A percentile compares a stretch with the other conserved stretches of the same genome.
Conservation (phyloP, 2,113 vertebrate genomes). For the Chrysochloris asiatica region DNA sequence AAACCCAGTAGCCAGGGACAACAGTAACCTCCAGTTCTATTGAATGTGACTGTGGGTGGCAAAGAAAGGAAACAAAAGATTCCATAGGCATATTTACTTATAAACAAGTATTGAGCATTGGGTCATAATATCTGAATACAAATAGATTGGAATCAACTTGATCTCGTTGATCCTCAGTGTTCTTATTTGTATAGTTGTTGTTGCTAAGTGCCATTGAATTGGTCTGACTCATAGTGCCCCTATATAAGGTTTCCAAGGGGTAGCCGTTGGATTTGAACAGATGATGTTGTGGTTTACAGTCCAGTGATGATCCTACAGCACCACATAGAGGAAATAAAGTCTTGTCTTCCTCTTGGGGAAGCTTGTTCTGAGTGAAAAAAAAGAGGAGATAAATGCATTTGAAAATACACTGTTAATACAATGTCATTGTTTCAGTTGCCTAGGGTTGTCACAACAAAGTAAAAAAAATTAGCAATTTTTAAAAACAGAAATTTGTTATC, state of each 20-base stretch:
- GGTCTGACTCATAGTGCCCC: too few species aligned
- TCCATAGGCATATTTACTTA: neutral
- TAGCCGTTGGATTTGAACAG: too few species aligned
- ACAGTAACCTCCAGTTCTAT: neutral
- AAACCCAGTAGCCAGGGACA: neutral
- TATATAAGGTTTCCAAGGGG: too few species aligned
- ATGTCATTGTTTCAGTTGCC: neutral
- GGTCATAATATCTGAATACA: conserved; percentile 1
- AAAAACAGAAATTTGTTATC: neutral
- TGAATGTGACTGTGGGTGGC: neutral
- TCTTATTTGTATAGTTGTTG: neutral
- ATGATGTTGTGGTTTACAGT: too few species aligned
- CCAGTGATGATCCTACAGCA: too few species aligned
- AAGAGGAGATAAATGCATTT: neutral
- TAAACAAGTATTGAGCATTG: neutral
- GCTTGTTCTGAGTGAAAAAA: conserved; percentile 31
- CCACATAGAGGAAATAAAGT: neutral
- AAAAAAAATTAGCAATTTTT: neutral
- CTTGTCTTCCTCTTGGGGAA: neutral
- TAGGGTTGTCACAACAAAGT: neutral
- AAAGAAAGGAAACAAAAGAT: neutral
- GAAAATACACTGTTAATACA: neutral
- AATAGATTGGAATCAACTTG: neutral
- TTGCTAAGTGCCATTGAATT: too few species aligned
- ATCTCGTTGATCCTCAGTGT: neutral